Evolutionary conservation across 1,140 invertebrate genomes (phyloP).

Genomic region (Caenorhabditis inopinata): DNA sequence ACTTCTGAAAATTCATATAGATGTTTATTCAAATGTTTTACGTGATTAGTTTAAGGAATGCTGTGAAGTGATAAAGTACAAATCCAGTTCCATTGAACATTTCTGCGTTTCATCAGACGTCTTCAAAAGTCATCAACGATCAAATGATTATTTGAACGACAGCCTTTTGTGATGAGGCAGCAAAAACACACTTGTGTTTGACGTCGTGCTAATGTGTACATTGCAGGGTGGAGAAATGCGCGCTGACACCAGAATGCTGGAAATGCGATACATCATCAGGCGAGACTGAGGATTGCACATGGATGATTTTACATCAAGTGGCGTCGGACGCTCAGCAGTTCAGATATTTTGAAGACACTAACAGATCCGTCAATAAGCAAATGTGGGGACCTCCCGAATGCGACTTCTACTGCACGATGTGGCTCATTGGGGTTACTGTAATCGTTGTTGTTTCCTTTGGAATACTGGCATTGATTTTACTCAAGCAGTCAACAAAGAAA

Average conservation of each 20-base stretch:
- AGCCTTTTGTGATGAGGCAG: background rate
- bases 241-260: slow-evolving; percentile 19
- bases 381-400: slow-evolving; percentile 6
- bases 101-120: background rate
- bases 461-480: background rate
- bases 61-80: background rate
- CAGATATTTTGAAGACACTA: background rate
- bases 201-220: slow-evolving; percentile 1
- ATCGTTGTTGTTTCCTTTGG: background rate
- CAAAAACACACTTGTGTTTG: background rate
- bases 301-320: slow-evolving; percentile 30
- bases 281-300: slow-evolving; percentile 11
- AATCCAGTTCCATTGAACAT: slow-evolving; percentile 16
- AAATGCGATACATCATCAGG: slow-evolving; percentile 29
- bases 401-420: slow-evolving; percentile 2
- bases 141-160: slow-evolving; percentile 25
- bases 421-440: background rate
- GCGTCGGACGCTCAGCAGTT: background rate
- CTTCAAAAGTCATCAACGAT: slow-evolving; percentile 24
- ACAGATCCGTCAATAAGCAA: background rate
- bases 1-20: background rate
- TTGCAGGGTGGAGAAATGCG: slow-evolving; percentile 20
- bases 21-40: background rate
- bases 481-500: background rate
- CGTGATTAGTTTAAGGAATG: background rate